These are phyloP conservation scores for Chloropsis cyanopogon DNA, from an alignment of 2,113 vertebrate genomes.

Conservation along the genomic window DNA sequence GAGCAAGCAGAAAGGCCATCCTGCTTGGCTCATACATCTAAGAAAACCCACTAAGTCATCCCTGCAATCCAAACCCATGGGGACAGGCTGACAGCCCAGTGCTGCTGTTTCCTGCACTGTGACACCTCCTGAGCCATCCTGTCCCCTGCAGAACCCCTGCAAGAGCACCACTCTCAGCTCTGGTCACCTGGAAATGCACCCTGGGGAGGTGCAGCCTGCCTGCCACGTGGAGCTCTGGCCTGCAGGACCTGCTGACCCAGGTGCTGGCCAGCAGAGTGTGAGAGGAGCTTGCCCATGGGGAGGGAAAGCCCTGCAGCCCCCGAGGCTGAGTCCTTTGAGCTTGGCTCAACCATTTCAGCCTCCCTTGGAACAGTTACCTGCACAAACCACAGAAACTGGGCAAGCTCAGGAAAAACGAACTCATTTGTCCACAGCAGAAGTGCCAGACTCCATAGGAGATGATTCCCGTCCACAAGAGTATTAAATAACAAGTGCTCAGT, in stretches of 20 bases:
- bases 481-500: background rate
- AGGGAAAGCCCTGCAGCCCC: background rate
- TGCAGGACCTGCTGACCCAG: background rate
- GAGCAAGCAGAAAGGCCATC: background rate
- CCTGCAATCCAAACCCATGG: background rate
- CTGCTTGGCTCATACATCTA: background rate
- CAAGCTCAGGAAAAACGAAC: background rate
- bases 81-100: background rate
- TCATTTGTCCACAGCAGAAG: background rate
- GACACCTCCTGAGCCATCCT: background rate
- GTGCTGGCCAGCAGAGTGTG: background rate
- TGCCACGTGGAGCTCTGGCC: background rate
- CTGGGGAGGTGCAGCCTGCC: background rate
- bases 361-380: background rate
- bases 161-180: background rate
- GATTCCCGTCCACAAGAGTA: background rate
- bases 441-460: background rate
- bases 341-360: background rate
- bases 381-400: background rate
- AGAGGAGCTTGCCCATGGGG: background rate
- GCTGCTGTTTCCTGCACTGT: background rate
- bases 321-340: background rate
- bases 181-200: background rate
- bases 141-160: background rate
- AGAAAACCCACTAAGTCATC: background rate